Base-by-base conservation (phyloP, 2,797 vertebrate species). In the Tadarida brasiliensis region DNA sequence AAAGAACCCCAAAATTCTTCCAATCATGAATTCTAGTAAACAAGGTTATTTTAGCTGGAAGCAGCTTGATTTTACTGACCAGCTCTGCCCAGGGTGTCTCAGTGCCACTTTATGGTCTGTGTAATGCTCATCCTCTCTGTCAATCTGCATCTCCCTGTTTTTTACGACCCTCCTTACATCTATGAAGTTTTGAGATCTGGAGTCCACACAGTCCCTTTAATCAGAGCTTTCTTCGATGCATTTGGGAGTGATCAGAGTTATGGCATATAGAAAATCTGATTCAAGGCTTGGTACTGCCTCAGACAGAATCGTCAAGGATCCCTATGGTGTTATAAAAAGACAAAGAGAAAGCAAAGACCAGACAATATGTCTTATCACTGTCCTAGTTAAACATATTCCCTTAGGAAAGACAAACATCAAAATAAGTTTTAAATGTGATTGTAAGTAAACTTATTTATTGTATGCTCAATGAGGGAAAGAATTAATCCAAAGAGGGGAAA, bases 401-500 rank as follows among this genome's bases (percentile, higher is more conserved):
- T 84, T 39, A 77, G 39, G 28, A 30, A 65, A 91, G 61, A 82
- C 47, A 95, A 84, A 74, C 16, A 76, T 82, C 74, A 73, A 92
- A 95, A 28, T 71, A 92, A 81, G 22, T 87, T 83, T 94, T 67
- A 78, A 87, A 73, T 49, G 24, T 56, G 17, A 5, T 57, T 80
- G 47, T 93, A 78, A 65, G 85, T 56, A 74, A 17, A 71, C 11
- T 39, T 83, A 26, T n/a, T 68, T 74, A 35, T 17, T 68, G 44
- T 24, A 61, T 85, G 44, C 30, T 90, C 30, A 54, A 57, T 84
- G 35, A 86, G 67, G 49, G 87, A 76, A 59, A 90, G 57, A 12
- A 93, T 49, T 70, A 86, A 95, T 33, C 14, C 19, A 85, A 78
- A 87, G 57, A 85, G n/a, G n/a, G n/a, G 2, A 92, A 86, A 44